Evolutionary conservation across 2,888 invertebrate species (phyloP), one percentile per base, ranked within the genome.

Genomic region (Ceratothoa steindachneri): DNA sequence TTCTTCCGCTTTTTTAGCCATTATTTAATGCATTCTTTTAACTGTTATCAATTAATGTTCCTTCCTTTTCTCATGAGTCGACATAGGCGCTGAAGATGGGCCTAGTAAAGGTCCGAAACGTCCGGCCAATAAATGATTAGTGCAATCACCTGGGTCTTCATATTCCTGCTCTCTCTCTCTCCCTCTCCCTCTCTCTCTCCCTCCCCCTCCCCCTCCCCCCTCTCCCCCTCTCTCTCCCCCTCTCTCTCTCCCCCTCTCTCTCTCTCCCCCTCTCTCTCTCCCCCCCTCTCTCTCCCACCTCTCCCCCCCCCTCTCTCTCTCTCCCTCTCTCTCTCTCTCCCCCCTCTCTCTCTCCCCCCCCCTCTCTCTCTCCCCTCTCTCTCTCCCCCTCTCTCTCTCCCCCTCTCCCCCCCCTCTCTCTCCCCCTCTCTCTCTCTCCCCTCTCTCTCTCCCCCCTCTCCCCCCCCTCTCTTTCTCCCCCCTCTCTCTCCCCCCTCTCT

Each of bases 141-240:
- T n/a, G n/a, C n/a, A n/a, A n/a, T n/a, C n/a, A n/a, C n/a, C n/a
- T n/a, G n/a, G n/a, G 24, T 19, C 15, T 55, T 55, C 5, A 7
- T 55, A 12, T 30, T 30, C 4, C 5, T 30, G 29, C 70, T 55
- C 60, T 55, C 69, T 55, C 69, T 55, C 60, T 28, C 69, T 55
- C 69, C 60, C 64, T 24, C 29, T 28, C 27, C 15, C 60, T 53
- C n/a, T 53, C 55, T 3, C 24, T 12, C 22, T 53, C 28, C 28
- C 29, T 53, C 55, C 53, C 55, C 53, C 55, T 53, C 30, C 9
- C 1, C 7, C 2, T 9, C 19, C 24, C 2, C 27, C 7, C 30
- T 30, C 24, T 24, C 9, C 3, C 7, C 24, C 22, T 22, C 27
- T 28, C 28, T 30, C 29, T 30, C 22, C 27, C 52, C n/a, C 19